Evolutionary conservation across 2,888 invertebrate species (phyloP).

Genomic region (Platerodrilus igneus): DNA sequence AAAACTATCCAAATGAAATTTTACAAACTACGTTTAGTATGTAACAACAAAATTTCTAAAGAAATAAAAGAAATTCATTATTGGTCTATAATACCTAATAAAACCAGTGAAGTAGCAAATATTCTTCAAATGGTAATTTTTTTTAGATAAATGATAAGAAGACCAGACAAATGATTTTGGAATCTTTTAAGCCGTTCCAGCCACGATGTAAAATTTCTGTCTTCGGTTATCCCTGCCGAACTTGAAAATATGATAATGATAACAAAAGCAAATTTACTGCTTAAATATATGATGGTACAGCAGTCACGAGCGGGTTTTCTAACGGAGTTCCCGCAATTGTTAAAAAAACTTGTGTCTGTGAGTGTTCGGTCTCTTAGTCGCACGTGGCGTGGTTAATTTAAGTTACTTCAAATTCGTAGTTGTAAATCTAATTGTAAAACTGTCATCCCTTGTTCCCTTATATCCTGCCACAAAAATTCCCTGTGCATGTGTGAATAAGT

Average conservation of each 20-base stretch:
- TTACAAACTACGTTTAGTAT: slow-evolving; percentile 36
- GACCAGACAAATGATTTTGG: slow-evolving; percentile 30
- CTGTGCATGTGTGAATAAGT: too few relatives aligned
- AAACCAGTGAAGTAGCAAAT: slow-evolving; percentile 26
- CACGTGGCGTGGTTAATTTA: too few relatives aligned
- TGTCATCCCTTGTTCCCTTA: too few relatives aligned
- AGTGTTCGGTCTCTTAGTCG: too few relatives aligned
- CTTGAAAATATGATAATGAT: slow-evolving; percentile 19
- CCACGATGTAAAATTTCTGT: slow-evolving; percentile 20
- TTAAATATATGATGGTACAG: slow-evolving; percentile 34
- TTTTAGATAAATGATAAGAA: slow-evolving; percentile 27
- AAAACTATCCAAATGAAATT: too few relatives aligned
- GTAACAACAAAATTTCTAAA: slow-evolving; percentile 25
- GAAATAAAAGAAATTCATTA: slow-evolving; percentile 22
- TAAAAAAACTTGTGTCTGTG: too few relatives aligned
- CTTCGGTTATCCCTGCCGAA: too few relatives aligned
- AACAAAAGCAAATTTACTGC: slow-evolving; percentile 29
- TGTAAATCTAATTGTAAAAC: too few relatives aligned
- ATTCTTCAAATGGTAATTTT: slow-evolving; percentile 25
- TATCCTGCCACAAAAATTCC: too few relatives aligned
- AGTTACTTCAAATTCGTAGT: too few relatives aligned
- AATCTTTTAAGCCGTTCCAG: too few relatives aligned
- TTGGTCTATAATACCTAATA: slow-evolving; percentile 18
- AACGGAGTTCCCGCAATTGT: slow-evolving; percentile 26
- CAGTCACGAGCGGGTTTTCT: slow-evolving; percentile 19